These are phyloP conservation scores for Thaleichthys pacificus DNA, from an alignment of 2,797 vertebrate genomes.

Conservation along the genomic window DNA sequence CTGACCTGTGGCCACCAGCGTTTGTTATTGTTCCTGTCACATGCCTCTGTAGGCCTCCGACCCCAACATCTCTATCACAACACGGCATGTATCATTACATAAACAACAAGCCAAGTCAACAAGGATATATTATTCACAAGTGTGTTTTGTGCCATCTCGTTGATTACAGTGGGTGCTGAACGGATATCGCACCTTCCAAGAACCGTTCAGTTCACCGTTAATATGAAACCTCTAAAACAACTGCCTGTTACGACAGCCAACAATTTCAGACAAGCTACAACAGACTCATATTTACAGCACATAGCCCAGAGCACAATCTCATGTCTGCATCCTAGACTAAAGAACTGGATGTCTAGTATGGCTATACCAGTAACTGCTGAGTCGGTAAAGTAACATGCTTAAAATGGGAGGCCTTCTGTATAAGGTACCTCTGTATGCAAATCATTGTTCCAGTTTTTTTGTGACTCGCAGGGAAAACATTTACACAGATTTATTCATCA, in stretches of 20 bases:
- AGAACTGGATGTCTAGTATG: constrained; percentile 1
- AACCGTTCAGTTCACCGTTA: constrained; percentile 26
- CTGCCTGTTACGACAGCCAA: constrained; percentile 26
- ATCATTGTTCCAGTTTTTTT: constrained; percentile 46
- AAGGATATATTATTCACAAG: not conserved
- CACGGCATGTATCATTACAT: constrained; percentile 19
- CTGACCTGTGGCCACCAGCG: constrained; percentile 34
- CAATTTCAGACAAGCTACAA: constrained; percentile 48
- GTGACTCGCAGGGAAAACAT: constrained; percentile 33
- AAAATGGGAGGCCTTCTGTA: constrained; percentile 10
- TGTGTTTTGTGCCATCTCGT: not conserved
- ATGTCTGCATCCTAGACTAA: constrained; percentile 34
- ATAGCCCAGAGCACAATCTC: constrained; percentile 39
- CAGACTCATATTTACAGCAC: constrained; percentile 46
- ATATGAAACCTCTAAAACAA: constrained; percentile 52
- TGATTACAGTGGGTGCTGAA: not conserved
- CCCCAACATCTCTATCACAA: constrained; percentile 23
- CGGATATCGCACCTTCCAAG: constrained; percentile 22
- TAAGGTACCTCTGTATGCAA: constrained; percentile 52
- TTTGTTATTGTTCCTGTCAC: constrained; percentile 43
- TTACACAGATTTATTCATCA: not conserved
- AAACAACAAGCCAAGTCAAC: constrained; percentile 17
- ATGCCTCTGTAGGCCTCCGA: constrained; percentile 33
- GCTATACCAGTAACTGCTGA: constrained; percentile 36
- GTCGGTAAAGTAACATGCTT: constrained; percentile 30